Percentiles rank a stretch among this genome's conserved stretches.
These are phyloP conservation scores for Nomada ruficornis DNA, from an alignment of 2,888 invertebrate species.

Conservation along the genomic window DNA sequence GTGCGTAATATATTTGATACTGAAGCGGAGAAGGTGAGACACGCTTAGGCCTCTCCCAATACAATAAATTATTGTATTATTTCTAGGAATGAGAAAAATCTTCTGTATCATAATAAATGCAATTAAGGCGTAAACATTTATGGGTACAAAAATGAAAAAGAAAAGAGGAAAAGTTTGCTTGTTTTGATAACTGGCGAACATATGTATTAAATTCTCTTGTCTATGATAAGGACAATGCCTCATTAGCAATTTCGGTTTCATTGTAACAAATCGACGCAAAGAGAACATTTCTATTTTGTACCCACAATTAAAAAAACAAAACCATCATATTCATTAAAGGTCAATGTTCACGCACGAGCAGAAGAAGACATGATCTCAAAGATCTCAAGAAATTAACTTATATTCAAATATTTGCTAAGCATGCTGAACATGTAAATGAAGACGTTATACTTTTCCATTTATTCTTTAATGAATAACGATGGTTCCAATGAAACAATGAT, in stretches of 20 bases:
- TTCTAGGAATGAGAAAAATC: slow-evolving; percentile 70
- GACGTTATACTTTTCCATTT: slow-evolving; percentile 50
- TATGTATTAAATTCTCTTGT: slow-evolving; percentile 52
- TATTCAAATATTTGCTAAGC: slow-evolving; percentile 50
- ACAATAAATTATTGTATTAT: slow-evolving; percentile 74
- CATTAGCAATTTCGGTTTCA: slow-evolving; percentile 49
- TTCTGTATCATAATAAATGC: slow-evolving; percentile 68
- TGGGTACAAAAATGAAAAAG: slow-evolving; percentile 68
- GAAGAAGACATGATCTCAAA: slow-evolving; percentile 59
- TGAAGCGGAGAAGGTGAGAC: slow-evolving; percentile 72
- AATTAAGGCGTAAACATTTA: slow-evolving; percentile 68
- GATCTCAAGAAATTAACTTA: slow-evolving; percentile 51
- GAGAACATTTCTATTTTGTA: slow-evolving; percentile 70
- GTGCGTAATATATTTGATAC: slow-evolving; percentile 82
- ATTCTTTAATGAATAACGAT: slow-evolving; percentile 72
- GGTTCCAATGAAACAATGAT: slow-evolving; percentile 69
- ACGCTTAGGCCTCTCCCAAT: slow-evolving; percentile 72
- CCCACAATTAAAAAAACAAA: slow-evolving; percentile 53
- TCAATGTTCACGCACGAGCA: slow-evolving; percentile 46
- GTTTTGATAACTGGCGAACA: slow-evolving; percentile 55
- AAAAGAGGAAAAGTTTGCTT: slow-evolving; percentile 49
- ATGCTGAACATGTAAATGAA: slow-evolving; percentile 37
- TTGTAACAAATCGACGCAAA: slow-evolving; percentile 47
- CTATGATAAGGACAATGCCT: slow-evolving; percentile 52
- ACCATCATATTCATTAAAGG: slow-evolving; percentile 71